A percentile compares a stretch with the other conserved stretches of the same genome.
phyloP scores from a whole-genome alignment of 2,797 vertebrate species.

The Netta rufina region DNA sequence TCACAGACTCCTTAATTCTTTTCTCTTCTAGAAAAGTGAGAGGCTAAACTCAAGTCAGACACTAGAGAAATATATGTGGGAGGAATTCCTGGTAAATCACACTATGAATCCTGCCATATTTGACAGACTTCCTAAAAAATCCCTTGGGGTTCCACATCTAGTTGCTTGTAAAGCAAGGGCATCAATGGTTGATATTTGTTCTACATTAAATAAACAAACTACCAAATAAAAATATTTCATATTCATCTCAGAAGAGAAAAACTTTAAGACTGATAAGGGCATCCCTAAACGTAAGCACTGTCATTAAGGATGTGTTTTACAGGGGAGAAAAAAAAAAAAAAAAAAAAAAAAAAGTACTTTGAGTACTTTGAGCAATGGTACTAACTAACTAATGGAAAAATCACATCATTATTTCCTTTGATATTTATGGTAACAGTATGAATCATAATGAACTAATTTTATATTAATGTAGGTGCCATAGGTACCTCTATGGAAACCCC shows the following conservation, averaged over 20 bases:
- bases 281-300: neutral
- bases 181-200: neutral
- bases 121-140: constrained; percentile 11
- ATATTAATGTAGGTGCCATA: neutral
- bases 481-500: neutral
- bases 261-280: neutral
- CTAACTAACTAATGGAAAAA: neutral
- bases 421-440: neutral
- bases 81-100: neutral
- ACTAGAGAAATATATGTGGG: neutral
- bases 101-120: neutral
- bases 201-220: neutral
- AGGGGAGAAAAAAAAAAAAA: neutral
- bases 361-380: neutral
- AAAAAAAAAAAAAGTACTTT: neutral
- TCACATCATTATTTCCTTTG: neutral
- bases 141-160: neutral
- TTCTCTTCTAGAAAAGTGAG: constrained; percentile 25
- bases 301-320: neutral
- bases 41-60: constrained; percentile 13
- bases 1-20: neutral
- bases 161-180: neutral
- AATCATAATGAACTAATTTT: neutral
- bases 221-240: neutral
- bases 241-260: neutral